phyloP scores from a whole-genome alignment of 2,888 invertebrate species.

The Spatulosminthurus flaviceps region DNA sequence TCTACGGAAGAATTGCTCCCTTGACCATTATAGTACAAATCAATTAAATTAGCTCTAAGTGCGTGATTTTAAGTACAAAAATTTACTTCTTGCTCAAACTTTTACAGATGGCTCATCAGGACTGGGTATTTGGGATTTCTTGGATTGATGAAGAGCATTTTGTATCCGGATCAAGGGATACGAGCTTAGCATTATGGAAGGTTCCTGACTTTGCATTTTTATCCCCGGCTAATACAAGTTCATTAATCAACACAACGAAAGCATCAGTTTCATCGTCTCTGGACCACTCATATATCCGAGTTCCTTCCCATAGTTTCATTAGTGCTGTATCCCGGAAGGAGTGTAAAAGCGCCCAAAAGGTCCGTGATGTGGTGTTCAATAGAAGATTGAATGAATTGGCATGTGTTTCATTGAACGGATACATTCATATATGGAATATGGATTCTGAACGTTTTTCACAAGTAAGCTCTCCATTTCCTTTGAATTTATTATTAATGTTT shows the following conservation, averaged over 20 bases:
- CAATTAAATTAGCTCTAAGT: not conserved
- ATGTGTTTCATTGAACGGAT: conserved; percentile 89
- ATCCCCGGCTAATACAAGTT: conserved; percentile 9
- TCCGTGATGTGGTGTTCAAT: conserved; percentile 88
- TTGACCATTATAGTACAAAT: too few species aligned
- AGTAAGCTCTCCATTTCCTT: conserved; percentile 66
- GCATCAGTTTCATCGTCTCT: not conserved
- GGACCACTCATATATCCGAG: conserved; percentile 52
- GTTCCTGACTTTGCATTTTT: conserved; percentile 69
- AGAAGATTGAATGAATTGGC: conserved; percentile 86
- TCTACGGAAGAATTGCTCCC: too few species aligned
- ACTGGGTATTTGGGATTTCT: conserved; percentile 91
- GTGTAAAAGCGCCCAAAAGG: conserved; percentile 79
- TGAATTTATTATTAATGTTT: too few species aligned
- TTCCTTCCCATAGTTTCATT: conserved; percentile 68
- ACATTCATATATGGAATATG: conserved; percentile 83
- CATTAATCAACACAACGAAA: conserved; percentile 44
- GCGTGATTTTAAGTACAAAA: not conserved
- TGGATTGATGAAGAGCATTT: conserved; percentile 97
- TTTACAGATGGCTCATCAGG: conserved; percentile 78
- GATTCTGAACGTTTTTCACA: conserved; percentile 88
- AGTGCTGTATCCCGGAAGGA: conserved; percentile 78
- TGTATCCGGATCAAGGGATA: conserved; percentile 92
- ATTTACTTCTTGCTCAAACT: not conserved
- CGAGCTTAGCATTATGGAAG: conserved; percentile 89